Percentiles rank a stretch among this genome's conserved stretches.
Evolutionary conservation across 2,888 invertebrate genomes (phyloP).

Genomic region (Rotaria magnacalcarata): DNA sequence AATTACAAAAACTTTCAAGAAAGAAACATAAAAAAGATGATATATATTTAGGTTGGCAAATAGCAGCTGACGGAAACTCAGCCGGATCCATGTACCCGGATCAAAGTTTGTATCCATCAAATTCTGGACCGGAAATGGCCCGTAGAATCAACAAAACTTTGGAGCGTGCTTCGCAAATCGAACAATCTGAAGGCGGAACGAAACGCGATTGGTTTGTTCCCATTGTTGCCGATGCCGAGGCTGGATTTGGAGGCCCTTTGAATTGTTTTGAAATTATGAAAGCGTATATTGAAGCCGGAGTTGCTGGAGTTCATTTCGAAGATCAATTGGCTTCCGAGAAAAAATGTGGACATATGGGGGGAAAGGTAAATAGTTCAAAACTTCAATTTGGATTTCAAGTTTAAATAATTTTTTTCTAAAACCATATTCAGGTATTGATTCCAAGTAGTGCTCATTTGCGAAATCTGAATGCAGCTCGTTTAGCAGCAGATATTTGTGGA

Average conservation of each 20-base stretch:
- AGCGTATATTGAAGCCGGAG: slow-evolving; percentile 50
- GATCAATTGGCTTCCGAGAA: slow-evolving; percentile 59
- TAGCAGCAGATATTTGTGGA: slow-evolving; percentile 56
- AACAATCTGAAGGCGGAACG: slow-evolving; percentile 51
- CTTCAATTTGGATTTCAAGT: slow-evolving; percentile 48
- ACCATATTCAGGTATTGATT: slow-evolving; percentile 51
- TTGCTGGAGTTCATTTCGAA: slow-evolving; percentile 56
- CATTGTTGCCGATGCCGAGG: slow-evolving; percentile 58
- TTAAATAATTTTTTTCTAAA: no score
- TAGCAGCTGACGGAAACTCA: slow-evolving; percentile 58
- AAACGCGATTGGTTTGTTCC: slow-evolving; percentile 51
- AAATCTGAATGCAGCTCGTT: slow-evolving; percentile 57
- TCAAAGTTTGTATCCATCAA: slow-evolving; percentile 57
- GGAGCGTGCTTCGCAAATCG: slow-evolving; percentile 53
- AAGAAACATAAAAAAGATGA: neutral
- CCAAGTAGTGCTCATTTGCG: slow-evolving; percentile 56
- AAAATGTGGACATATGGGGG: slow-evolving; percentile 59
- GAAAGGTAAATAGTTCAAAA: slow-evolving; percentile 48
- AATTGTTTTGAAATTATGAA: slow-evolving; percentile 59
- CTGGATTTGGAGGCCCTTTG: slow-evolving; percentile 58
- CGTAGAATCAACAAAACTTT: slow-evolving; percentile 54
- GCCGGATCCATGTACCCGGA: slow-evolving; percentile 58
- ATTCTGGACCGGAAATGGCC: slow-evolving; percentile 56
- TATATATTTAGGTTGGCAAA: slow-evolving; percentile 56
- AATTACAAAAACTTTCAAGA: no score